Evolutionary conservation across 2,888 invertebrate genomes (phyloP), one percentile per base, ranked within the genome.

Genomic region (Cataglyphis livida): DNA sequence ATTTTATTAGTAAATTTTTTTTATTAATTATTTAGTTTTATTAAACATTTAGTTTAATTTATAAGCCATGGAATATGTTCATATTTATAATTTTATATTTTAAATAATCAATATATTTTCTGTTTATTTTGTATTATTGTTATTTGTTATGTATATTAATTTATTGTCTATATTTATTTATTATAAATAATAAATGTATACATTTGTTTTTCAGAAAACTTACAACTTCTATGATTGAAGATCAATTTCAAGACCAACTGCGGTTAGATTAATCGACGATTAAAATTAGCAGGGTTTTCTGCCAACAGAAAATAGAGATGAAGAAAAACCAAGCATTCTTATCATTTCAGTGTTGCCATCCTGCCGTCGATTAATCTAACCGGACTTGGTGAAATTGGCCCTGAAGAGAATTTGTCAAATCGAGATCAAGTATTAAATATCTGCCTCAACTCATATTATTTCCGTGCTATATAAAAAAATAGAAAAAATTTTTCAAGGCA

Each of bases 341-440:
- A 28, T 28, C 28, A 28, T 28, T 28, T 28, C 28, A 28, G 28
- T 28, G 28, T 28, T 28, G 28, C 28, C 28, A 28, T 2, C 28
- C 2, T 28, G 28, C 28, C 28, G 28, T 28, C 28, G 28, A 2
- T 28, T 28, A 2, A 28, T 28, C 28, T 28, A 28, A 28, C 28
- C 28, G 28, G 28, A 28, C 28, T 28, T 28, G 28, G 2, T 28
- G 28, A 28, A 28, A 28, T 28, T 28, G 28, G 28, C 28, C 28
- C 28, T 28, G 28, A 35, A 32, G 10, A 25, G 7, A 76, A 66
- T 66, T 54, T 54, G 41, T 57, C 28, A 41, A 68, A 21, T 78
- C 65, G n/a, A n/a, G 21, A n/a, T 76, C 66, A 54, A 66, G 38
- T 38, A 38, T 59, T 28, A 18, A 10, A 41, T 41, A 41, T 78